Base-by-base conservation (phyloP, 2,888 invertebrate species). In the Myathropa florea region DNA sequence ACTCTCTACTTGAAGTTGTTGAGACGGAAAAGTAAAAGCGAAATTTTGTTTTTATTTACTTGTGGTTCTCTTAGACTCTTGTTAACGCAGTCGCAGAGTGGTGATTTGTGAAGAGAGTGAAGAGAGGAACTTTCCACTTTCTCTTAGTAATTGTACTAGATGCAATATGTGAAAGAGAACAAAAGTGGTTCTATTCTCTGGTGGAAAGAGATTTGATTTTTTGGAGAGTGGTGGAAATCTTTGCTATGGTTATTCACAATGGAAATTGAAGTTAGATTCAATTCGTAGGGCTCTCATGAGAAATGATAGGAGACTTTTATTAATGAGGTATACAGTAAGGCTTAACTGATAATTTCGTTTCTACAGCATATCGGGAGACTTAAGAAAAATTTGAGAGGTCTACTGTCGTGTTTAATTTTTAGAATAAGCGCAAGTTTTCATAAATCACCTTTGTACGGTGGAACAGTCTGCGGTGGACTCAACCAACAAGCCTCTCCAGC, bases 11-110 rank as follows among this genome's bases (percentile, higher is more conserved):
- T 55, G 63, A 39, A 46, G 10, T 18, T 3, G n/a, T 68, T 57
- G 36, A 18, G 33, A 46, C 6, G 70, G 12, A 60, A 83, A 84
- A 80, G 80, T 80, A 76, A 84, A 84, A 84, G 84, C 60, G 81
- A 84, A 84, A 55, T 14, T 84, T 76, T 72, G 76, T 71, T 84
- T 81, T 81, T 84, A 67, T 84, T 81, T 67, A 67, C 55, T n/a
- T 30, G 18, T 28, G 30, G 24, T 55, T 18, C 60, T 33, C 46
- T 46, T 39, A 4, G 12, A 1, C 3, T 21, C 3, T 0, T 24
- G 12, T 55, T 10, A 12, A 7, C 75, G 36, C 68, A 21, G 9
- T 21, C 80, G 75, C 73, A 68, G 24, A 28, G 12, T 39, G 2
- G 0, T 26, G 12, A 18, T 3, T 1, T 4, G 1, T n/a, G 33